These are phyloP conservation scores for Myxocyprinus asiaticus DNA, from an alignment of 2,113 vertebrate genomes.

Conservation along the genomic window DNA sequence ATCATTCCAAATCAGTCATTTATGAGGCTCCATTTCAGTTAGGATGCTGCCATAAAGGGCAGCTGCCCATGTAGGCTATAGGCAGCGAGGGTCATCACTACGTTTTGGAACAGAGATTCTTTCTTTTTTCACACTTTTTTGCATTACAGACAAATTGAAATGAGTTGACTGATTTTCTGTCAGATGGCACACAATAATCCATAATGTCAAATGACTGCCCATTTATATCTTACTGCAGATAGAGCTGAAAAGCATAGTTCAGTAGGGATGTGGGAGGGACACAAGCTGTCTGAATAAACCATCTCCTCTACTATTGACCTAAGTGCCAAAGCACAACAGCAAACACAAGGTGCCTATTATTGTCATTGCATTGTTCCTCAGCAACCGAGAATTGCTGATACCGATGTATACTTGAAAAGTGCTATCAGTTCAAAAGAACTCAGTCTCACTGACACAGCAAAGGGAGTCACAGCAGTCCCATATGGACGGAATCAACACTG, in stretches of 20 bases:
- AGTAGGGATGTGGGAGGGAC: conserved; percentile 13
- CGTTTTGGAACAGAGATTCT: background rate
- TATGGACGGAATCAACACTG: conserved; percentile 4
- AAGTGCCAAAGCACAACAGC: conserved; percentile 19
- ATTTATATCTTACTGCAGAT: background rate
- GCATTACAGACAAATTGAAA: conserved; percentile 2
- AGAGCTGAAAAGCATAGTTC: background rate
- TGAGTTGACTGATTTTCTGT: background rate
- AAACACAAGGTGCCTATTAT: conserved; percentile 27
- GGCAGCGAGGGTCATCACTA: no score
- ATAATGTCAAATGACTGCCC: conserved; percentile 19
- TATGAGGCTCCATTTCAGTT: no score
- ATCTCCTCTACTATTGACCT: conserved; percentile 43
- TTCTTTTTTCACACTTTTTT: background rate
- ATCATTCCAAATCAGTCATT: no score
- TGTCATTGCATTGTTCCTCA: conserved; percentile 18
- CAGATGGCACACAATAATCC: conserved; percentile 22
- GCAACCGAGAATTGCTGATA: conserved; percentile 34
- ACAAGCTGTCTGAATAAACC: conserved; percentile 2
- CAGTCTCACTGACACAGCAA: conserved; percentile 36
- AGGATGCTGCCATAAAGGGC: no score
- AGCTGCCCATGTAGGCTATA: no score
- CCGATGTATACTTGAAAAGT: conserved; percentile 1
- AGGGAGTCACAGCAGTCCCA: background rate
- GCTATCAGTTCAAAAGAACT: conserved; percentile 37